Evolutionary conservation across 2,113 vertebrate species (phyloP).

Genomic region (Raphicerus campestris): DNA sequence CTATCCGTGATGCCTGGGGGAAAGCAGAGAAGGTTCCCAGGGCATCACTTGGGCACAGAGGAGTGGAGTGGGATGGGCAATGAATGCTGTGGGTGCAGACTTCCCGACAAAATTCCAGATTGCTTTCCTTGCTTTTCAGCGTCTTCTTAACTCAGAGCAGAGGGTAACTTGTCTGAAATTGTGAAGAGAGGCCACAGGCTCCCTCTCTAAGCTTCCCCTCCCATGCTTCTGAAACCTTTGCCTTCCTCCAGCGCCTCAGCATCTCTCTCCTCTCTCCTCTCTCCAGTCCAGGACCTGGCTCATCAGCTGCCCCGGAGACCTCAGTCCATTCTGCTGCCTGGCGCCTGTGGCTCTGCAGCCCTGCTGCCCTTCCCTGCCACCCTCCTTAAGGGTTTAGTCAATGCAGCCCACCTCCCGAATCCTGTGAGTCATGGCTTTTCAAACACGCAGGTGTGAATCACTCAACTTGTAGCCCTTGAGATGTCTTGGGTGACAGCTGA

Average conservation of each 20-base stretch:
- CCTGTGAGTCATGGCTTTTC: constrained; percentile 79
- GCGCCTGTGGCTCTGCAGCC: constrained; percentile 5
- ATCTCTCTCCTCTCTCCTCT: not conserved
- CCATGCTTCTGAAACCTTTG: accelerated
- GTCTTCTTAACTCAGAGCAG: not conserved
- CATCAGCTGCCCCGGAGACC: accelerated
- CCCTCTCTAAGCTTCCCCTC: not conserved
- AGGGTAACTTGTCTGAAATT: not conserved
- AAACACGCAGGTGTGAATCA: constrained; percentile 76
- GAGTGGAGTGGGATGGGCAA: too few relatives aligned
- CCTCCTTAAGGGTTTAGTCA: constrained; percentile 64
- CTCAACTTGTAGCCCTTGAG: constrained; percentile 64
- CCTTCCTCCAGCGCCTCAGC: not conserved
- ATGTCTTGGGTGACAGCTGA: constrained; percentile 74
- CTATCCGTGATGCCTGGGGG: accelerated
- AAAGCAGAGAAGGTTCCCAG: not conserved
- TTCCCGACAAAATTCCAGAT: not conserved
- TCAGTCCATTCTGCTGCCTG: accelerated
- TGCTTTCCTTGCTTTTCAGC: not conserved
- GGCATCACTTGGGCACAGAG: not conserved
- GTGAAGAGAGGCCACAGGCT: not conserved
- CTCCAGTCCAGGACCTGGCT: not conserved
- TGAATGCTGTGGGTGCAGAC: not conserved
- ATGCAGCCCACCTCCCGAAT: constrained; percentile 66
- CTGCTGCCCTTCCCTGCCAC: not conserved